phyloP scores from a whole-genome alignment of 2,113 vertebrate species.

The Esox niger region DNA sequence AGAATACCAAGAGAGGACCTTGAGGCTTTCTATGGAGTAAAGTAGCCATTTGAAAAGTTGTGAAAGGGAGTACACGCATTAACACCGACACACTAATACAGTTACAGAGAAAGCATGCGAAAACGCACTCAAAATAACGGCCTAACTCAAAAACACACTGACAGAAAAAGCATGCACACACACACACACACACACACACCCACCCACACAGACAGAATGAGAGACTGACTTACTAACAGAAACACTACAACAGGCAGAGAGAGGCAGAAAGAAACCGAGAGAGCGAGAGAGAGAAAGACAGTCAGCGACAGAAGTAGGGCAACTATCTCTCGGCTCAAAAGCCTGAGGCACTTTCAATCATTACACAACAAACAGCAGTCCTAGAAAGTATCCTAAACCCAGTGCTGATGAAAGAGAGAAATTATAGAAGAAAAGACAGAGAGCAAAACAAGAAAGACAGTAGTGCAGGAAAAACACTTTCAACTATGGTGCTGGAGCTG shows the following conservation, averaged over 20 bases:
- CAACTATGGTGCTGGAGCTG: too few species aligned
- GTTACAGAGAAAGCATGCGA: conserved; percentile 15
- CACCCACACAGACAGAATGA: too few species aligned
- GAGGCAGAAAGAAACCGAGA: too few species aligned
- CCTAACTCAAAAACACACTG: too few species aligned
- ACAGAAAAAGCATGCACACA: conserved; percentile 16
- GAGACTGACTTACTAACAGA: too few species aligned
- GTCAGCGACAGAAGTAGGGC: conserved; percentile 57
- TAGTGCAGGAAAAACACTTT: too few species aligned
- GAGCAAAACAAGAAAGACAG: background rate
- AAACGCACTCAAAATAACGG: too few species aligned
- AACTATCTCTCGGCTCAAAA: conserved; percentile 48
- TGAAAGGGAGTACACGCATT: conserved; percentile 42
- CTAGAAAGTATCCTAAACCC: conserved; percentile 35
- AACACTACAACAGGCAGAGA: too few species aligned
- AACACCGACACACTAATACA: conserved; percentile 13
- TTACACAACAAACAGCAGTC: conserved; percentile 46
- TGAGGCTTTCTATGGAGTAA: conserved; percentile 31
- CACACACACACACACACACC: too few species aligned
- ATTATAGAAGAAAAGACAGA: background rate
- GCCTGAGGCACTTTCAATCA: conserved; percentile 58
- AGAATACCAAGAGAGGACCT: conserved; percentile 32
- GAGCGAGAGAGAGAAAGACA: background rate
- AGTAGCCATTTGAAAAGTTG: conserved; percentile 32
- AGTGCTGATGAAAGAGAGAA: background rate